Evolutionary conservation across 2,797 vertebrate species (phyloP).

Genomic region (Artibeus jamaicensis): DNA sequence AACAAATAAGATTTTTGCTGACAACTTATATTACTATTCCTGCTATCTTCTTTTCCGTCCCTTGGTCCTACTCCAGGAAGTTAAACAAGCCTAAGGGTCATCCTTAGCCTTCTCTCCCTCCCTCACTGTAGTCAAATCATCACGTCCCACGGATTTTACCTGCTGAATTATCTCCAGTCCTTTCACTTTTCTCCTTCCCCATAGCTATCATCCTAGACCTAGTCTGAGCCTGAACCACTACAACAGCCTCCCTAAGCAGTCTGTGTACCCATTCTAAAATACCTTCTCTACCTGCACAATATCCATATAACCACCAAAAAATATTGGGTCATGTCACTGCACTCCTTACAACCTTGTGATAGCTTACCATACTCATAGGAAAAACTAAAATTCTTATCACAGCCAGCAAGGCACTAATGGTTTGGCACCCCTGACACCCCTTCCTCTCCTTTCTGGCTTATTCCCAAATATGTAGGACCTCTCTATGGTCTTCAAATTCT

Average conservation of each 20-base stretch:
- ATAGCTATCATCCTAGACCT: background rate
- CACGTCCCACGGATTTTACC: background rate
- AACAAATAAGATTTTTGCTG: background rate
- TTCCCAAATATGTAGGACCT: background rate
- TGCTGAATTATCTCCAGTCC: background rate
- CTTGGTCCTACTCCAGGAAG: background rate
- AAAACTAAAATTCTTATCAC: background rate
- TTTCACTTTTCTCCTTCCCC: background rate
- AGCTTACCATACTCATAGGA: background rate
- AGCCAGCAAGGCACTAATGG: background rate
- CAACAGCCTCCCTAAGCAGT: background rate
- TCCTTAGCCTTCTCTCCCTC: background rate
- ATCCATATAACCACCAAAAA: background rate
- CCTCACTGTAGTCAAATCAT: background rate
- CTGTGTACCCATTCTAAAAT: background rate
- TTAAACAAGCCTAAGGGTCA: background rate
- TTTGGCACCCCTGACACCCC: background rate
- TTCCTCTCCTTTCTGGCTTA: background rate
- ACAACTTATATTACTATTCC: background rate
- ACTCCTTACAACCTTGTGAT: background rate
- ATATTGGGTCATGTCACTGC: background rate
- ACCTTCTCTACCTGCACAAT: background rate
- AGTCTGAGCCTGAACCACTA: background rate
- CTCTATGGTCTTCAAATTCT: background rate
- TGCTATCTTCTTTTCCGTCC: background rate